phyloP scores from a whole-genome alignment of 2,113 vertebrate species.

The Willisornis vidua region DNA sequence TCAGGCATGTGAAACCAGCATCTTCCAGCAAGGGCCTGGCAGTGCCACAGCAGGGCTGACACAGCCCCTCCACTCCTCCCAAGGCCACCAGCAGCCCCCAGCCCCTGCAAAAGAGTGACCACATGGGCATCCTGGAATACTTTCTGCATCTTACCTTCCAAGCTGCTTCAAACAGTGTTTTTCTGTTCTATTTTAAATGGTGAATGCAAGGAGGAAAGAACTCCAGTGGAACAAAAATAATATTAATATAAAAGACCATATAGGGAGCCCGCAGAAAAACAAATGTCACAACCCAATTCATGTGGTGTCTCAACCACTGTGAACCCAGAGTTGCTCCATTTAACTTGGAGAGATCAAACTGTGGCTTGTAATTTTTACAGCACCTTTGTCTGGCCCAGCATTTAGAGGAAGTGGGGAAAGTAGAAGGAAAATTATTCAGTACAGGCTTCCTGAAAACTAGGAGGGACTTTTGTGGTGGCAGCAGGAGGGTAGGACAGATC shows the following conservation, averaged over 20 bases:
- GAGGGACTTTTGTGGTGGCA: neutral
- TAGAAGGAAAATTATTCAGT: slow-evolving; percentile 26
- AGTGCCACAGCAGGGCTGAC: neutral
- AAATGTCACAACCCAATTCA: neutral
- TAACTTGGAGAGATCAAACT: neutral
- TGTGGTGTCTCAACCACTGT: neutral
- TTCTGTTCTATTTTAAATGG: neutral
- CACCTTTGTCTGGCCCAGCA: neutral
- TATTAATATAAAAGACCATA: neutral
- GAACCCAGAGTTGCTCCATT: neutral
- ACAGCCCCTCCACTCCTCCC: neutral
- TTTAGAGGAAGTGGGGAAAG: slow-evolving; percentile 35
- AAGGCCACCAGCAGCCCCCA: neutral
- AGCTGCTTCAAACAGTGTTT: neutral
- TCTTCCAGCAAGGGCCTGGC: neutral
- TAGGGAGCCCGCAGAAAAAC: neutral
- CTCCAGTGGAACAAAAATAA: neutral
- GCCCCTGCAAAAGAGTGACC: neutral
- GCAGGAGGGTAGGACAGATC: neutral
- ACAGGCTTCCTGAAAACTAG: neutral
- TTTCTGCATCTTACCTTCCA: neutral
- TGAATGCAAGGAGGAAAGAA: neutral
- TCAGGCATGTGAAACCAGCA: neutral
- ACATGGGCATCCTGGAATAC: neutral
- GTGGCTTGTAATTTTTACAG: neutral